A percentile compares a stretch with the other conserved stretches of the same genome.
Conservation (phyloP, 2,797 vertebrate genomes). For the Bovichtus diacanthus region DNA sequence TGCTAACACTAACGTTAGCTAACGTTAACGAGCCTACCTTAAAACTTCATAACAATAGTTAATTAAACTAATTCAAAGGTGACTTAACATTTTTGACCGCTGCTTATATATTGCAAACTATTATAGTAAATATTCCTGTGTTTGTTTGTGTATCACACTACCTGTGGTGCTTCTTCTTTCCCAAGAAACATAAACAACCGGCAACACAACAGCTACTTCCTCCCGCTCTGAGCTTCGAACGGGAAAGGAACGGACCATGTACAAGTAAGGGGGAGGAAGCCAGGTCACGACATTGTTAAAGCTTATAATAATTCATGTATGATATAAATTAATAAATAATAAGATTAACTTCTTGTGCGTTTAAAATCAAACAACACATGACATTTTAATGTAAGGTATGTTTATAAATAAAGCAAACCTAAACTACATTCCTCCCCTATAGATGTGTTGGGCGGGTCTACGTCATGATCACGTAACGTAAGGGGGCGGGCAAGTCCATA, state of each 20-base stretch:
- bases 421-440: not conserved
- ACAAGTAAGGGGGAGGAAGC: rapidly evolving
- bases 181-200: slow-evolving; percentile 9
- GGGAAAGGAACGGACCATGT: slow-evolving; percentile 59
- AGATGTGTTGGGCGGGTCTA: not conserved
- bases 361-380: rapidly evolving
- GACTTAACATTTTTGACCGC: rapidly evolving
- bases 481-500: not conserved
- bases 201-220: slow-evolving; percentile 26
- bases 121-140: rapidly evolving
- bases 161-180: not conserved
- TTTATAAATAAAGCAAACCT: not conserved
- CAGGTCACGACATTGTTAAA: rapidly evolving
- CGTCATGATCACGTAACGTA: not conserved
- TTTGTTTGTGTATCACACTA: not conserved
- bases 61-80: not conserved
- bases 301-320: rapidly evolving
- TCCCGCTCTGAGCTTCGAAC: slow-evolving; percentile 82
- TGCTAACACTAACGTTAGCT: slow-evolving; percentile 21
- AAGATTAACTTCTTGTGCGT: rapidly evolving
- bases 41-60: not conserved
- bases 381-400: not conserved
- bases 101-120: rapidly evolving
- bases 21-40: not conserved
- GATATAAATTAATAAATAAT: rapidly evolving